Base-by-base conservation (phyloP, 2,888 invertebrate species). In the Hirtodrosophila trivittata region DNA sequence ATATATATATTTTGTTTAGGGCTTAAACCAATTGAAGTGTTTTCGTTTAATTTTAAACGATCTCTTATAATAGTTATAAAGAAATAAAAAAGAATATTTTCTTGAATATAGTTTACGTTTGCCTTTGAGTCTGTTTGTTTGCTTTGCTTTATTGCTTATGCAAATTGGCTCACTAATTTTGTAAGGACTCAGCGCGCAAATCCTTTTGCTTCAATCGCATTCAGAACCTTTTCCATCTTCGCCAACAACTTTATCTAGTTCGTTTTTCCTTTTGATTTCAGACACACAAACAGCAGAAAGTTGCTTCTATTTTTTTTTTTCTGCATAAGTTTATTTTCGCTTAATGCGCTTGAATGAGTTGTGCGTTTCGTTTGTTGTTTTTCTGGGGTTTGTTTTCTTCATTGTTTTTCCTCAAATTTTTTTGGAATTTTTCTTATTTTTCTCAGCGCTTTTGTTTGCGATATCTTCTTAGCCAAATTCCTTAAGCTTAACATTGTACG, bases 301-400 rank as follows among this genome's bases (percentile, higher is more conserved):
- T 52, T 65, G 12, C 32, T 55, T n/a, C n/a, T n/a, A n/a, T n/a
- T n/a, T n/a, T n/a, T n/a, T 37, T 54, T 35, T 58, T 47, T 55
- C 8, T 43, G 16, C 28, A 57, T 42, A 52, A 78, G 56, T 80
- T 80, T 78, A 63, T 78, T 76, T 76, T 70, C 58, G 84, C 80
- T 63, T 80, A 83, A 76, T 83, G 67, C 80, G 74, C 81, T 74
- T 76, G 77, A 84, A 76, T 81, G 74, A 71, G 56, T 66, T 73
- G 58, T 67, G 46, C 42, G 58, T 42, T 66, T 60, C 42, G 54
- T 54, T 66, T 67, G 55, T 63, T 67, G 26, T 49, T 57, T 38
- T 30, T 51, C 35, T 56, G 57, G 38, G 49, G 64, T 51, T 64
- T 66, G 26, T 56, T 50, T 35, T 35, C 16, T 41, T 21, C 18